A percentile compares a stretch with the other conserved stretches of the same genome.
Conservation (phyloP, 2,888 invertebrate species). For the Pheosia gnoma region DNA sequence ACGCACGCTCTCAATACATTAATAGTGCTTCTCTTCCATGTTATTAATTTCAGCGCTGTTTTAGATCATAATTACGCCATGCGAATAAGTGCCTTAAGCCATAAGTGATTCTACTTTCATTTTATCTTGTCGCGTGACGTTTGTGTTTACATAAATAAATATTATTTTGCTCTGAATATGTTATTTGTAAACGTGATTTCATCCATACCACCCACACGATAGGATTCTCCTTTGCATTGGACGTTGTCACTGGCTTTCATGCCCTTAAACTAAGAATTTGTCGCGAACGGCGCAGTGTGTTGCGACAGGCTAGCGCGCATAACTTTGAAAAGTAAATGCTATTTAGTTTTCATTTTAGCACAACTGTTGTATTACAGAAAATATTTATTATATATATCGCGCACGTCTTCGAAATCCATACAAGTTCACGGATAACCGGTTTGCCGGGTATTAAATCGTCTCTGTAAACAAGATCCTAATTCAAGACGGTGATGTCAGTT, state of each 20-base stretch:
- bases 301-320: no score
- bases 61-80: slow-evolving; percentile 24
- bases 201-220: slow-evolving; percentile 15
- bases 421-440: slow-evolving; percentile 48
- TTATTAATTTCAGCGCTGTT: slow-evolving; percentile 32
- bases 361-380: no score
- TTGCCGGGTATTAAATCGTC: slow-evolving; percentile 35
- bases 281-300: not conserved
- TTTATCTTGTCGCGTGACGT: slow-evolving; percentile 19
- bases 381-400: slow-evolving; percentile 8
- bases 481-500: slow-evolving; percentile 70
- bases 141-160: slow-evolving; percentile 23
- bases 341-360: no score
- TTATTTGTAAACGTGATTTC: slow-evolving; percentile 29
- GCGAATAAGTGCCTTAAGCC: not conserved
- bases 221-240: slow-evolving; percentile 4
- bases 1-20: slow-evolving; percentile 57
- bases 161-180: slow-evolving; percentile 26
- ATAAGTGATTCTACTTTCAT: slow-evolving; percentile 23
- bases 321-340: no score
- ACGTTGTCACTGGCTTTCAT: slow-evolving; percentile 1
- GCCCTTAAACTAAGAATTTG: not conserved
- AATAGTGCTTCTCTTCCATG: slow-evolving; percentile 41
- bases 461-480: slow-evolving; percentile 61
- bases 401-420: slow-evolving; percentile 13